These are phyloP conservation scores for Trochalopteron elliotii DNA, from an alignment of 2,113 vertebrate species.

Conservation along the genomic window DNA sequence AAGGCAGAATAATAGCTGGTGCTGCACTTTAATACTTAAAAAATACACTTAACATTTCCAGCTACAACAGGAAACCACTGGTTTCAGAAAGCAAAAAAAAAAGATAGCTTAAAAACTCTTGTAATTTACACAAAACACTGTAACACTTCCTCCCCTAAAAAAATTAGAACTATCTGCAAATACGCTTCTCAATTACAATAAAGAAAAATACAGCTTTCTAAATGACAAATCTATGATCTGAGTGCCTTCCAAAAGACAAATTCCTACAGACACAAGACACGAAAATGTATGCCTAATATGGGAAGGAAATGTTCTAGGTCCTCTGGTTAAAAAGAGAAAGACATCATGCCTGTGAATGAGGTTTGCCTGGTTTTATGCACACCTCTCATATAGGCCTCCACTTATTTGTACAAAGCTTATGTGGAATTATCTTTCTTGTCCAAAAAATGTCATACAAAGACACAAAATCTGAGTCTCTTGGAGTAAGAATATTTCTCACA, in stretches of 20 bases:
- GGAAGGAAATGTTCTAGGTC: background rate
- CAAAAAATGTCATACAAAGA: background rate
- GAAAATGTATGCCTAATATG: background rate
- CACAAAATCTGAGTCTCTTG: background rate
- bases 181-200: background rate
- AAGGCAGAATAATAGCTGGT: constrained; percentile 54
- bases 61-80: constrained; percentile 21
- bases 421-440: background rate
- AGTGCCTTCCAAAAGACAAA: background rate
- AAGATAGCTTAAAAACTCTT: background rate
- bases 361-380: background rate
- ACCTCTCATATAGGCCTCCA: background rate
- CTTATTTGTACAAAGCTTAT: background rate
- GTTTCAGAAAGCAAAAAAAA: constrained; percentile 19
- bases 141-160: background rate
- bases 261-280: background rate
- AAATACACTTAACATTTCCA: constrained; percentile 27
- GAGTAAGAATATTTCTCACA: background rate
- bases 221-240: background rate
- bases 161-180: background rate
- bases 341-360: background rate
- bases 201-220: background rate
- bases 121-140: background rate
- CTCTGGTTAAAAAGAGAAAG: background rate
- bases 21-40: constrained; percentile 24